Percentiles rank a stretch among this genome's conserved stretches.
phyloP scores from a whole-genome alignment of 1,140 invertebrate species.

The Octopus sinensis region DNA sequence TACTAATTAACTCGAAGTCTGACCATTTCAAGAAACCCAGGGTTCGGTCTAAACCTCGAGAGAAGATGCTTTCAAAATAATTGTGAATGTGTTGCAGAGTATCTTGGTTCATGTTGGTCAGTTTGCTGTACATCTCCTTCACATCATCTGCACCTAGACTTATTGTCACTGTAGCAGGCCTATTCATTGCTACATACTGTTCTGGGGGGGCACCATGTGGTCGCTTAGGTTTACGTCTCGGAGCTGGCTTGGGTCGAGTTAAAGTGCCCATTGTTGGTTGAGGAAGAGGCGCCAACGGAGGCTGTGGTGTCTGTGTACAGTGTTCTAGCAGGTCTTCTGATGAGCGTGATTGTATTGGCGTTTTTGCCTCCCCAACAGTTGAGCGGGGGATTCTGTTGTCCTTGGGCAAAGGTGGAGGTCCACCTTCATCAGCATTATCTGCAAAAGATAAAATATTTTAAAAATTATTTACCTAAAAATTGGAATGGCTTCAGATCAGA shows the following conservation, averaged over 20 bases:
- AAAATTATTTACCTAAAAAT: background rate
- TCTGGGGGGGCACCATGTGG: slow-evolving; percentile 39
- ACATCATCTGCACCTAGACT: slow-evolving; percentile 40
- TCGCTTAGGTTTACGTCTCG: slow-evolving; percentile 35
- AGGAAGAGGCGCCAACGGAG: slow-evolving; percentile 34
- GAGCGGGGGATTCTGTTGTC: slow-evolving; percentile 4
- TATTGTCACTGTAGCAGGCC: slow-evolving; percentile 37
- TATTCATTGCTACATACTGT: slow-evolving; percentile 52
- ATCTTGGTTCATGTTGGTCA: slow-evolving; percentile 43
- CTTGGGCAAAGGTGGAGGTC: slow-evolving; percentile 8
- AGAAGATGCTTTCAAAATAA: slow-evolving; percentile 43
- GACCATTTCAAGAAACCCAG: slow-evolving; percentile 40
- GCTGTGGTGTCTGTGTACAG: slow-evolving; percentile 18
- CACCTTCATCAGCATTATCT: background rate
- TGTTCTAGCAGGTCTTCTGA: background rate
- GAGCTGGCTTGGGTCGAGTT: slow-evolving; percentile 42
- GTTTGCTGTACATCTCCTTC: slow-evolving; percentile 39
- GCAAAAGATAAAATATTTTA: background rate
- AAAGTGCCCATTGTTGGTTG: slow-evolving; percentile 35
- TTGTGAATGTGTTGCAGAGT: slow-evolving; percentile 45
- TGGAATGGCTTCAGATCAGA: too few species aligned
- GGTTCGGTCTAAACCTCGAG: slow-evolving; percentile 32
- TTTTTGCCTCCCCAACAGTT: background rate
- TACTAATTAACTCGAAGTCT: slow-evolving; percentile 46
- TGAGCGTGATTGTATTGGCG: background rate